Base-by-base conservation (phyloP, 2,888 invertebrate genomes). In the Tromatobia lineatoria region DNA sequence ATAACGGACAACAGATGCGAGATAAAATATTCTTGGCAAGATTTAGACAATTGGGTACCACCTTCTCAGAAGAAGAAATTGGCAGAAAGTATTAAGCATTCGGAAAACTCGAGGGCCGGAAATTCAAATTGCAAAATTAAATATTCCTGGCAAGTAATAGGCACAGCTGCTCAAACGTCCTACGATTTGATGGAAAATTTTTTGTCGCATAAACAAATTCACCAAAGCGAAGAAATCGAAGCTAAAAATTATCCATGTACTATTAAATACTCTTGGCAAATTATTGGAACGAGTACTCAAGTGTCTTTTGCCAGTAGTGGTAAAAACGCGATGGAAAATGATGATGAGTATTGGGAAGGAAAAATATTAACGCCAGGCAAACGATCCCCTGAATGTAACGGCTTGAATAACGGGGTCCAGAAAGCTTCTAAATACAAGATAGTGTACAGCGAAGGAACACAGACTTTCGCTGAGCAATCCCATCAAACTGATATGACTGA, bases 221-320 rank as follows among this genome's bases (percentile, higher is more conserved):
- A 4, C 13, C 76, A 81, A 15, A 66, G 42, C 8, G 47, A 86
- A 23, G 10, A 15, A 10, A 57, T 45, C 1, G 74, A 76, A 34
- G 10, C 20, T 67, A 10, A 6, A 6, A n/a, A 81, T 69, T 82
- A 83, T 34, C 75, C 87, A 8, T 90, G 91, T 23, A 29, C 73
- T 2, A 20, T 90, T 13, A 91, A 91, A 73, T 91, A 91, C 74
- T 91, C 91, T 20, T 91, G 91, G 91, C 89, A 91, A 85, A 90
- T 91, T 38, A 88, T 91, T 61, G 91, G 90, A 13, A 89, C 78
- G 4, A 82, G 86, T 18, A 90, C 89, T 3, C 91, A 91, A 77
- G 89, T 87, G 0, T 87, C 87, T 15, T 77, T 85, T 38, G 52
- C 81, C 18, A 86, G 89, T 54, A 84, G 52, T 11, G 52, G 23